Percentiles rank a stretch among this genome's conserved stretches.
Conservation (phyloP, 2,888 invertebrate species). For the Melipona beecheii region DNA sequence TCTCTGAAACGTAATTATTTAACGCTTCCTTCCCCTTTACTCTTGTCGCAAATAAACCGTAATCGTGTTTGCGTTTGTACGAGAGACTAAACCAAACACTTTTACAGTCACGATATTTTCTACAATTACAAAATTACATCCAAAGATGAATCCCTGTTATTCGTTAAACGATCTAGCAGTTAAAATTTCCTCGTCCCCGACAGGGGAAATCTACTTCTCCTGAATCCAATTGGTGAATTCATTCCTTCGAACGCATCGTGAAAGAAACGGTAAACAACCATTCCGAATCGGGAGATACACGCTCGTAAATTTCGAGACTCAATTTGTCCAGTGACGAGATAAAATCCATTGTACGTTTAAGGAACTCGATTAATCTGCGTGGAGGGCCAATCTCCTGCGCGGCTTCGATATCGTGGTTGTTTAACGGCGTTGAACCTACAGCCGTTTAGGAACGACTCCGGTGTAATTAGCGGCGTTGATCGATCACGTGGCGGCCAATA, state of each 20-base stretch:
- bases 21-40: no score
- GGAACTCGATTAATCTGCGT: conserved; percentile 23
- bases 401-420: conserved; percentile 2
- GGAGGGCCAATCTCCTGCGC: no score
- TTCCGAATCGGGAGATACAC: background rate
- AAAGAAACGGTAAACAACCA: background rate
- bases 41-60: no score
- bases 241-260: background rate
- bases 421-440: conserved; percentile 17
- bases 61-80: no score
- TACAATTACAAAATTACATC: no score
- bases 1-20: no score
- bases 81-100: no score
- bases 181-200: background rate
- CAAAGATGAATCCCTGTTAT: background rate
- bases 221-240: background rate
- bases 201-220: background rate
- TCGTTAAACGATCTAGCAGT: background rate
- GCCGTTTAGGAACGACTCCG: conserved; percentile 10
- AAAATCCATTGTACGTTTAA: background rate
- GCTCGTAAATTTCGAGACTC: conserved; percentile 12
- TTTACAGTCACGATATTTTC: no score
- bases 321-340: background rate
- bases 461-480: conserved; percentile 47
- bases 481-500: conserved; percentile 53